Base-by-base conservation (phyloP, 2,888 invertebrate species). In the Thymelicus lineola region DNA sequence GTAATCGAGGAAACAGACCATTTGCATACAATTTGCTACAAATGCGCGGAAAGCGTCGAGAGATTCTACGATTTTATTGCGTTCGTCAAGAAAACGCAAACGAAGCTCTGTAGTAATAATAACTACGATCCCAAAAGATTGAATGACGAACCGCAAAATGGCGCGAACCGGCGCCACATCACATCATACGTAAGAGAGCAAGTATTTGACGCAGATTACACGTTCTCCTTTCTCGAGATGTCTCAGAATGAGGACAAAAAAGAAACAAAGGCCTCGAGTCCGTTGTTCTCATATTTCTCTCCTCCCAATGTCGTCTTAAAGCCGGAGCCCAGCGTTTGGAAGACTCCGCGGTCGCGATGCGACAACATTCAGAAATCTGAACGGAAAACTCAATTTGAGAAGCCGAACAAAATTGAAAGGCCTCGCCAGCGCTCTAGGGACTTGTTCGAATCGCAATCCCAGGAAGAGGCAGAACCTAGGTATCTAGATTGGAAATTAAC, bases 271-370 rank as follows among this genome's bases (percentile, higher is more conserved):
- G 69, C 79, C 48, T 90, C 92, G 53, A 90, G 88, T 76, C 86
- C 90, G 7, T 85, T 90, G 71, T 92, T 92, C 80, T 90, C 91
- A 6, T 91, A 88, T 77, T 88, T 89, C 73, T 87, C 91, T 3
- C 86, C 87, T 9, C 85, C 85, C 10, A 85, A 82, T 67, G 74
- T 80, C 70, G 71, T 82, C 20, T 17, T 77, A n/a, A 84, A 86
- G 64, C 80, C 83, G 71, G 80, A 80, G 7, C 80, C 82, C 9
- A 78, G 79, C 17, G 70, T 78, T 7, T 89, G 88, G 88, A 90
- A 89, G 75, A 86, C 87, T 5, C 85, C 88, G 6, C 82, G 80
- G 60, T 73, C 79, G 7, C 77, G 75, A 45, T 59, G 61, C 28
- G 77, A 77, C n/a, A 73, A 71, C 7, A 28, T 76, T 7, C 79